These are phyloP conservation scores for Silurus meridionalis DNA, from an alignment of 2,113 vertebrate genomes.

Conservation along the genomic window DNA sequence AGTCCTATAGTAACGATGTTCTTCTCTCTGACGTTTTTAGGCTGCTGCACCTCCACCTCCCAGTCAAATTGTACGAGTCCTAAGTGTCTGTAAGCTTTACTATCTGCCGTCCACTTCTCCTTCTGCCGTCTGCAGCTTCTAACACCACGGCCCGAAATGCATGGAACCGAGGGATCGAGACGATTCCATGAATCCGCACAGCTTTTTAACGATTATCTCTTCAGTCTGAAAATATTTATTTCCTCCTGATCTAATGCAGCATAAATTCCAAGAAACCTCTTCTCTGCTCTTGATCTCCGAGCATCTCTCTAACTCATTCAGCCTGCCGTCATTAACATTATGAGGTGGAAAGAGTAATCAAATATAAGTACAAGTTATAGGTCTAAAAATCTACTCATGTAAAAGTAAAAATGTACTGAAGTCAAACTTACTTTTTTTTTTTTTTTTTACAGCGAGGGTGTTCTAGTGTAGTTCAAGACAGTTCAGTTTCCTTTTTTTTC, in stretches of 20 bases:
- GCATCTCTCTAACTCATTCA: background rate
- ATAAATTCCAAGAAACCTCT: background rate
- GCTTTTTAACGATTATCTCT: background rate
- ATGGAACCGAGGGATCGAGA: background rate
- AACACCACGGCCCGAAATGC: background rate
- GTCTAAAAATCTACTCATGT: too few relatives aligned
- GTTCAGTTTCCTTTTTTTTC: too few relatives aligned
- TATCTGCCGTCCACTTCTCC: constrained; percentile 78
- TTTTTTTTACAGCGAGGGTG: too few relatives aligned
- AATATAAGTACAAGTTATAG: too few relatives aligned
- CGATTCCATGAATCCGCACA: background rate
- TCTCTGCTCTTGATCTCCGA: background rate
- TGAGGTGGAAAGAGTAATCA: too few relatives aligned
- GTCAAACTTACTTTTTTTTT: too few relatives aligned
- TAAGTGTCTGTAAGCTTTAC: constrained; percentile 81
- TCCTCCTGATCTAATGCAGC: background rate
- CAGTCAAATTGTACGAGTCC: constrained; percentile 93
- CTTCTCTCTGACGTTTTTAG: constrained; percentile 76
- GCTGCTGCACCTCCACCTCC: constrained; percentile 84
- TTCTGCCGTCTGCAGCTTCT: constrained; percentile 66
- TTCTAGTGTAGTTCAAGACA: too few relatives aligned
- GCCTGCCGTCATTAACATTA: background rate
- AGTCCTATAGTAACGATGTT: constrained; percentile 57
- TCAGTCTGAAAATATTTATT: background rate
- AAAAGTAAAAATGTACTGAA: too few relatives aligned